Conservation (phyloP, 2,888 invertebrate genomes). For the Tortrix viridana region DNA sequence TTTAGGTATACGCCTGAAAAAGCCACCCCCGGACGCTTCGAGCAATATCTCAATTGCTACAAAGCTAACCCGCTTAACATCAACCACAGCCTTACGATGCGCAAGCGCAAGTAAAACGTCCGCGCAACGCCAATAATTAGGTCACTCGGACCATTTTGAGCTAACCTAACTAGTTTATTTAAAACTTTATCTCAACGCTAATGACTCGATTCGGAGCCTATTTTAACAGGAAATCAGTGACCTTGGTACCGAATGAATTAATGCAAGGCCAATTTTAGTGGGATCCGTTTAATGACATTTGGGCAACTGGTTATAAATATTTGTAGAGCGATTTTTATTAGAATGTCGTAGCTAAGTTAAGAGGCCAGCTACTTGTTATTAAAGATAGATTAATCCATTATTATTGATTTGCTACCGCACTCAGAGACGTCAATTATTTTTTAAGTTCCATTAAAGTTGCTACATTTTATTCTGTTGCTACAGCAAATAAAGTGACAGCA, state of each 20-base stretch:
- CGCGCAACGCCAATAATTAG: conserved; percentile 30
- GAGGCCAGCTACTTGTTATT: background rate
- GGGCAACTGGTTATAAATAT: conserved; percentile 13
- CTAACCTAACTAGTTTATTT: conserved; percentile 31
- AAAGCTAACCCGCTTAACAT: too few species aligned
- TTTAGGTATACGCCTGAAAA: too few species aligned
- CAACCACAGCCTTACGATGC: conserved; percentile 30
- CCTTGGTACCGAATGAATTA: background rate
- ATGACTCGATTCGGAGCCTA: too few species aligned
- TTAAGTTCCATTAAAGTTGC: too few species aligned
- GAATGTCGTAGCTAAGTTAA: background rate
- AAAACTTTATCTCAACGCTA: background rate
- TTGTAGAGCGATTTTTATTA: conserved; percentile 8
- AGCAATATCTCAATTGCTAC: too few species aligned
- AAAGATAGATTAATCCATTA: background rate
- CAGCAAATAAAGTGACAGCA: too few species aligned
- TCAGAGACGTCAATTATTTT: too few species aligned
- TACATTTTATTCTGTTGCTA: too few species aligned
- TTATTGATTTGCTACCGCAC: background rate
- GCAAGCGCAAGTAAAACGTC: conserved; percentile 15
- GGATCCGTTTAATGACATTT: conserved; percentile 23
- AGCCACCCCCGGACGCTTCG: too few species aligned
- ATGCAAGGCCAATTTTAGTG: conserved; percentile 26
- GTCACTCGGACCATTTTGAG: conserved; percentile 24
- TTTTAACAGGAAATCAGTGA: too few species aligned